These are phyloP conservation scores for Dynastes tityus DNA, from an alignment of 2,888 invertebrate genomes.

Conservation along the genomic window DNA sequence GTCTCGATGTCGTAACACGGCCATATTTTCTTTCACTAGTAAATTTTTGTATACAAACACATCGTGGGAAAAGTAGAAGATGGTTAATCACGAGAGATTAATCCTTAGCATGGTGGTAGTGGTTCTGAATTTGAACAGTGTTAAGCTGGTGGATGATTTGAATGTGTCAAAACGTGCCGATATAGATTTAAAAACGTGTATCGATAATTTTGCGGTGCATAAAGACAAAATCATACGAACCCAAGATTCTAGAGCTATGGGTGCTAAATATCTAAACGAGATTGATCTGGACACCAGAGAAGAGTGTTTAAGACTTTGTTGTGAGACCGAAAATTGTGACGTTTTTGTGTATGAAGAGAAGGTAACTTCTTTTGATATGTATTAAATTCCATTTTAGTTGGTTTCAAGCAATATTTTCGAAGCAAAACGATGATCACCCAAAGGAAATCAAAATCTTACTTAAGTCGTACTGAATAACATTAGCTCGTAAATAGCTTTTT, in stretches of 20 bases:
- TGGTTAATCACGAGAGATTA: background rate
- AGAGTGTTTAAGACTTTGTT: constrained; percentile 90
- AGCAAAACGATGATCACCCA: too few species aligned
- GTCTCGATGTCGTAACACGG: background rate
- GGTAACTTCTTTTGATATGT: constrained; percentile 70
- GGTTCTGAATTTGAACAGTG: constrained; percentile 21
- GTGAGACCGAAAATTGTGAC: constrained; percentile 89
- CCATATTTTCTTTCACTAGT: constrained; percentile 34
- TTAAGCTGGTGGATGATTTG: constrained; percentile 29
- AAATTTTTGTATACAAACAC: constrained; percentile 44
- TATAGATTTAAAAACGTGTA: constrained; percentile 79
- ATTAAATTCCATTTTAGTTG: too few species aligned
- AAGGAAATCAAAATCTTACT: too few species aligned
- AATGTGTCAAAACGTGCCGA: constrained; percentile 68
- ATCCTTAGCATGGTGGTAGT: background rate
- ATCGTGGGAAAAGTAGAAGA: constrained; percentile 5
- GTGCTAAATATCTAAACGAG: constrained; percentile 91
- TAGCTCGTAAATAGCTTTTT: too few species aligned
- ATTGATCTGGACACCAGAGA: constrained; percentile 85
- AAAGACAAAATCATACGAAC: constrained; percentile 92
- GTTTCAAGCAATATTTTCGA: too few species aligned
- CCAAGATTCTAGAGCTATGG: constrained; percentile 90
- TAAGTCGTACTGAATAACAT: too few species aligned
- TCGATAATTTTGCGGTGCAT: constrained; percentile 87
- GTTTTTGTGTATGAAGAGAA: constrained; percentile 95